Evolutionary conservation across 1,140 invertebrate genomes (phyloP).

Genomic region (Macrosteles quadrilineatus): DNA sequence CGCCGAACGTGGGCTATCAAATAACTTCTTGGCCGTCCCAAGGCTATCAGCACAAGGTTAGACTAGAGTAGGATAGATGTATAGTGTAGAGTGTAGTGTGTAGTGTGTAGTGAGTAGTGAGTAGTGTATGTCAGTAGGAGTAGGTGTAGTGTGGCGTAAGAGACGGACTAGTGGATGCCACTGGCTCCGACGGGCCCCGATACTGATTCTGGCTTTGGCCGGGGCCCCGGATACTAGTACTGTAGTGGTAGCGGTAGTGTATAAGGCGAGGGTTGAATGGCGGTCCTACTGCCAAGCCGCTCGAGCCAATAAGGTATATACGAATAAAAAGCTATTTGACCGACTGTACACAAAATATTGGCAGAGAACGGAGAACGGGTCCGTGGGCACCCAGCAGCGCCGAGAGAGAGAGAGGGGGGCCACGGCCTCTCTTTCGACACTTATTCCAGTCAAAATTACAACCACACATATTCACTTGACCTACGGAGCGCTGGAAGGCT

Average conservation of each 20-base stretch:
- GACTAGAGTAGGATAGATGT: not conserved
- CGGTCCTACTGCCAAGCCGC: not conserved
- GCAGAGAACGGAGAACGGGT: not conserved
- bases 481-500: no score
- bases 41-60: constrained; percentile 42
- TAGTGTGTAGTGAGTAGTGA: not conserved
- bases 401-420: not conserved
- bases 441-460: not conserved
- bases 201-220: not conserved
- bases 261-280: not conserved
- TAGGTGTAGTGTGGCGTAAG: not conserved
- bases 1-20: constrained; percentile 37
- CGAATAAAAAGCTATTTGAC: constrained; percentile 14
- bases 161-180: not conserved
- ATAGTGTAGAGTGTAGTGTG: constrained; percentile 3
- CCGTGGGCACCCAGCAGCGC: not conserved
- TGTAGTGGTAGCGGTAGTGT: no score
- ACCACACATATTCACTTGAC: not conserved
- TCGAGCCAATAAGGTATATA: constrained; percentile 14
- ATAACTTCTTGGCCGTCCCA: constrained; percentile 38
- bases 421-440: not conserved
- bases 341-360: constrained; percentile 9
- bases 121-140: not conserved
- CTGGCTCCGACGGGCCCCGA: not conserved
- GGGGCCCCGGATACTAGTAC: not conserved